Percentiles rank a stretch among this genome's conserved stretches.
These are phyloP conservation scores for Standfussiana lucernea DNA, from an alignment of 2,888 invertebrate species.

Conservation along the genomic window DNA sequence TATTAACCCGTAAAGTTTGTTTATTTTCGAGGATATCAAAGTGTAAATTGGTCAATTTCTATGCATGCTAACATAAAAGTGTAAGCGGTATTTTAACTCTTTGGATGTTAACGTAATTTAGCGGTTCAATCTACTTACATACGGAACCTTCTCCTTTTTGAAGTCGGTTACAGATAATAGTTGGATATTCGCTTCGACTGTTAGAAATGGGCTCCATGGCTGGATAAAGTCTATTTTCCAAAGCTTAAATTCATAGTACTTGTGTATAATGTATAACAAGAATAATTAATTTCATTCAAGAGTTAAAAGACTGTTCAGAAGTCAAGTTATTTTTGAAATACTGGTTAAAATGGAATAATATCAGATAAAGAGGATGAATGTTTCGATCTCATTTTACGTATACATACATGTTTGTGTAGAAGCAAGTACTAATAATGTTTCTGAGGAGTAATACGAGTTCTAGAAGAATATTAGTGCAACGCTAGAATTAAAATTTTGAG, in stretches of 20 bases:
- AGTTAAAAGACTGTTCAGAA: slow-evolving; percentile 63
- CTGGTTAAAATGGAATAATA: not conserved
- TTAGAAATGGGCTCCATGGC: slow-evolving; percentile 16
- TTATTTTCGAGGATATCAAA: slow-evolving; percentile 35
- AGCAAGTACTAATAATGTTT: not conserved
- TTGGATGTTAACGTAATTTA: slow-evolving; percentile 46
- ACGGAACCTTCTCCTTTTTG: slow-evolving; percentile 10
- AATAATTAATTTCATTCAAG: slow-evolving; percentile 51
- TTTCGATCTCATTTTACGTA: not conserved
- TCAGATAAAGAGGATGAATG: not conserved
- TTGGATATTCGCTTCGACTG: slow-evolving; percentile 24
- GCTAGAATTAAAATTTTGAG: not conserved
- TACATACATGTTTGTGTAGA: not conserved
- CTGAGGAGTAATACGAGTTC: not conserved
- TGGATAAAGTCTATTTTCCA: slow-evolving; percentile 32
- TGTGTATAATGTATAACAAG: slow-evolving; percentile 32
- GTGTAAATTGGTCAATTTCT: slow-evolving; percentile 58
- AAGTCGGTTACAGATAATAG: slow-evolving; percentile 22
- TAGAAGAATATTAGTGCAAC: not conserved
- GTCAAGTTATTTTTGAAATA: slow-evolving; percentile 45
- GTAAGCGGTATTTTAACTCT: slow-evolving; percentile 64
- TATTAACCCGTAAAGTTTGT: slow-evolving; percentile 31
- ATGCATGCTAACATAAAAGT: slow-evolving; percentile 54
- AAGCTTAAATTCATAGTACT: slow-evolving; percentile 32
- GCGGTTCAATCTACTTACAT: slow-evolving; percentile 24